Evolutionary conservation across 1,140 invertebrate genomes (phyloP), one percentile per base, ranked within the genome.

Genomic region (Heliconius congener): DNA sequence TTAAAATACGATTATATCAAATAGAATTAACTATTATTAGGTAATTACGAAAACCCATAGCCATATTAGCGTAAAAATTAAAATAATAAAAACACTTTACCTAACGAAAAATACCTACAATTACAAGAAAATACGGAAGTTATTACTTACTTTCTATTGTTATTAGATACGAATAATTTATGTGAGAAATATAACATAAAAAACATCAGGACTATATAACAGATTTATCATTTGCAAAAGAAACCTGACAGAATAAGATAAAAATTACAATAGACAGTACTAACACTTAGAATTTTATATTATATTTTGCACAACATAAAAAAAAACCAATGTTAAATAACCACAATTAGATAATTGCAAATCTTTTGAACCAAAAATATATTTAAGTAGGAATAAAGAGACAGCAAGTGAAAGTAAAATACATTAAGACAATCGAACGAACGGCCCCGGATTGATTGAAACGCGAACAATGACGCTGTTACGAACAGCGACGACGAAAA

Each of bases 361-460:
- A 39, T 42, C 37, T 11, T 39, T 72, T 72, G 71, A 27, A 39
- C 37, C 37, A 8, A 16, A 72, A 72, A 72, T 27, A 42, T 16
- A 23, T 76, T 70, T 70, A 71, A 66, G 46, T 34, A 77, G 46
- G 13, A 37, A 11, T 39, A 23, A 2, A 39, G 30, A 76, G 71
- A 46, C 46, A 16, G 23, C 52, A 50, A 80, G 79, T 80, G 79
- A 80, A 80, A 80, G 79, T 80, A 30, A 80, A 76, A 50, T n/a
- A 30, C 76, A 77, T 77, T 77, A 76, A 80, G 71, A 75, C 74
- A 80, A 76, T 80, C 74, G 71, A 57, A 76, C 18, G 66, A 76
- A 73, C 34, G 27, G 27, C 30, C 2, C 34, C 11, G 60, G 71
- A 76, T 76, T 75, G 79, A 80, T 80, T 76, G 79, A 72, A 80